Conservation (phyloP, 2,888 invertebrate genomes). For the Drosophila tanythrix region DNA sequence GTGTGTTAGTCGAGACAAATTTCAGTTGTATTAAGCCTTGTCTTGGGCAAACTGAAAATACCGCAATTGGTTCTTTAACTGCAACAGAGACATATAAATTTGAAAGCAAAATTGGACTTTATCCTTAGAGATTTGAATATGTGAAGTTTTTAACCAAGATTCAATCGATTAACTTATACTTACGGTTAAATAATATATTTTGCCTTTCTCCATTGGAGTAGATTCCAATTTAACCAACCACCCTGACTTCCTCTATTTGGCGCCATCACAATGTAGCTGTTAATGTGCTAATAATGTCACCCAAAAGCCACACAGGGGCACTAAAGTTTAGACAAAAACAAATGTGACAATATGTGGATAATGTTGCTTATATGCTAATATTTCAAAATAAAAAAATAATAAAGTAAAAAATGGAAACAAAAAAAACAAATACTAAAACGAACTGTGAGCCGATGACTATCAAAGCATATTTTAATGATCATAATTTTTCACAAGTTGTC, state of each 20-base stretch:
- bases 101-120: background rate
- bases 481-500: slow-evolving; percentile 30
- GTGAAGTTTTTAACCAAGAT: background rate
- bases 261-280: slow-evolving; percentile 55
- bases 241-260: slow-evolving; percentile 12
- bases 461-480: slow-evolving; percentile 65
- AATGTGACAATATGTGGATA: slow-evolving; percentile 57
- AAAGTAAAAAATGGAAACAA: background rate
- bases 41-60: background rate
- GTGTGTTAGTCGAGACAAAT: background rate
- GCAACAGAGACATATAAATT: background rate
- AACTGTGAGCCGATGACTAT: slow-evolving; percentile 51
- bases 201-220: background rate
- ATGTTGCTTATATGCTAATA: slow-evolving; percentile 64
- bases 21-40: background rate
- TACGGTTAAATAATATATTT: background rate
- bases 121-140: background rate
- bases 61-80: background rate
- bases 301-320: slow-evolving; percentile 50
- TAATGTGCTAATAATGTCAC: slow-evolving; percentile 67
- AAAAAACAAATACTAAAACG: slow-evolving; percentile 6
- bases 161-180: background rate
- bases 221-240: background rate
- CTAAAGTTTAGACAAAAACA: slow-evolving; percentile 51
- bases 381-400: slow-evolving; percentile 14